Evolutionary conservation across 1,140 invertebrate species (phyloP).

Genomic region (Sycobia sp.): DNA sequence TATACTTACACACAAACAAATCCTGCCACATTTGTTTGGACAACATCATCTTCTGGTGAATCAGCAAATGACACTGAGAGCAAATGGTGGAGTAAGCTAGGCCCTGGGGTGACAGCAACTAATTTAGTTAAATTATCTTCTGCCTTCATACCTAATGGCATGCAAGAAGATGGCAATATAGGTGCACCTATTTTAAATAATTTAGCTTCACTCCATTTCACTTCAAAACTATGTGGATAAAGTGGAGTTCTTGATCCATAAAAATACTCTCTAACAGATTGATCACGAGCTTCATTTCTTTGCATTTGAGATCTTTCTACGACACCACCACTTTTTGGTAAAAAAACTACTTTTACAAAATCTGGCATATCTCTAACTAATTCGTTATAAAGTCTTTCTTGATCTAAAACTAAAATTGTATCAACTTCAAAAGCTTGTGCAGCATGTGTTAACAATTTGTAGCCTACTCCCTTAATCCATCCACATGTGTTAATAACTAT

Average conservation of each 20-base stretch:
- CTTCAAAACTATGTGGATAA: constrained; percentile 91
- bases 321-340: constrained; percentile 96
- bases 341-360: constrained; percentile 90
- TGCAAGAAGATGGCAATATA: constrained; percentile 88
- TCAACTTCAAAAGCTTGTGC: constrained; percentile 95
- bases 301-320: constrained; percentile 80
- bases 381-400: constrained; percentile 95
- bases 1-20: constrained; percentile 91
- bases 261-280: constrained; percentile 90
- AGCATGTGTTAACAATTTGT: constrained; percentile 81
- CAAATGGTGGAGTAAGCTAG: constrained; percentile 83
- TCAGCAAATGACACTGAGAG: constrained; percentile 86
- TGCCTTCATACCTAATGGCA: constrained; percentile 93
- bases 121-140: constrained; percentile 93
- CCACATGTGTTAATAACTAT: constrained; percentile 98
- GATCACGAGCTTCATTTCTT: constrained; percentile 78
- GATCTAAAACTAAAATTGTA: constrained; percentile 94
- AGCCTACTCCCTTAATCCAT: constrained; percentile 92
- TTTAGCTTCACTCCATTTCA: constrained; percentile 84
- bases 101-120: constrained; percentile 77
- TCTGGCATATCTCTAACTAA: constrained; percentile 89
- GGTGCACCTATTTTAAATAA: constrained; percentile 96
- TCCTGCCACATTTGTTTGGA: constrained; percentile 87
- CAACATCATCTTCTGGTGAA: constrained; percentile 75
- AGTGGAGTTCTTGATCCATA: constrained; percentile 84